Percentiles rank a stretch among this genome's conserved stretches.
phyloP scores from a whole-genome alignment of 2,113 vertebrate genomes.

The Eupsittula cactorum region DNA sequence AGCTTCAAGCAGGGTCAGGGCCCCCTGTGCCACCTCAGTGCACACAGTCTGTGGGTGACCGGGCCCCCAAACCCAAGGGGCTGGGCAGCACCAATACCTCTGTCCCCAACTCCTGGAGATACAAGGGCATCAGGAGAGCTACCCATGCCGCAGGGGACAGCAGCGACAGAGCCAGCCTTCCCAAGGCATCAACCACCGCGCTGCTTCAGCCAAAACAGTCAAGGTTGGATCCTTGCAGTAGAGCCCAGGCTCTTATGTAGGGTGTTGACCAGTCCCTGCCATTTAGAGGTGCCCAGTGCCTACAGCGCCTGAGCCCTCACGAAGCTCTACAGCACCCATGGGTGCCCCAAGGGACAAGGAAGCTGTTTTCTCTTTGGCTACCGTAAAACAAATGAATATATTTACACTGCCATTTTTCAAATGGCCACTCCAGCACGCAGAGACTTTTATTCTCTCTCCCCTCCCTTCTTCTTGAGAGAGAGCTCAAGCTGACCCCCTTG shows the following conservation, averaged over 20 bases:
- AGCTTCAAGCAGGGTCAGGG: background rate
- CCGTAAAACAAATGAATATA: background rate
- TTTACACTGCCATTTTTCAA: background rate
- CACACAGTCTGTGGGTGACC: accelerated
- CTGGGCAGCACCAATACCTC: background rate
- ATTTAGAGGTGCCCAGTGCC: background rate
- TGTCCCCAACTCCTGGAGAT: background rate
- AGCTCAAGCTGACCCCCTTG: background rate
- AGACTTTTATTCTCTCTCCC: background rate
- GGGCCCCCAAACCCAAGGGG: background rate
- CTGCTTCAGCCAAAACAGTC: background rate
- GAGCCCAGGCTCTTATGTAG: background rate
- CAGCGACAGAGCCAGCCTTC: background rate
- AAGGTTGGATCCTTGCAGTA: background rate
- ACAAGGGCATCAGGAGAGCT: background rate
- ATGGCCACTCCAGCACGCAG: background rate
- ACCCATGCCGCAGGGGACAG: accelerated
- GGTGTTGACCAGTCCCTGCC: background rate
- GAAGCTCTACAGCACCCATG: background rate
- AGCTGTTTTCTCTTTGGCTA: background rate
- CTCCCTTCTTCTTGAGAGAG: background rate
- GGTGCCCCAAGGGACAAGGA: background rate
- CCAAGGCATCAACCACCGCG: background rate
- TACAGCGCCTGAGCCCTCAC: accelerated
- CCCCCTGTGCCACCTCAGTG: accelerated